phyloP scores from a whole-genome alignment of 2,797 vertebrate genomes.

The Periophthalmus magnuspinnatus region DNA sequence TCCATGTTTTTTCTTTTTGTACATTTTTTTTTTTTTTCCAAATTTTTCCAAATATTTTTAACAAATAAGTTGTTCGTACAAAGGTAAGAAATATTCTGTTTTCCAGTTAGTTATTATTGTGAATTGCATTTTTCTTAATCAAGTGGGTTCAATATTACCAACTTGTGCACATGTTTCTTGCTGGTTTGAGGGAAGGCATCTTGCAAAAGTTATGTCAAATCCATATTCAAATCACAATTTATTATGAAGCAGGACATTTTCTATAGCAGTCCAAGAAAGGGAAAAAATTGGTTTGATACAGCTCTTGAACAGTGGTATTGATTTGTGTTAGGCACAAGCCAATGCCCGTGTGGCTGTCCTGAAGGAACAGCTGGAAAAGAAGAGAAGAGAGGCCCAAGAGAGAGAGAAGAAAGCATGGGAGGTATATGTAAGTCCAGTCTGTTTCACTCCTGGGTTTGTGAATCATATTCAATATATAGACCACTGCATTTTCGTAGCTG shows the following conservation, averaged over 20 bases:
- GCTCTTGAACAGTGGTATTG: neutral
- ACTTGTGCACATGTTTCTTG: neutral
- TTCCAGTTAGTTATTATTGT: neutral
- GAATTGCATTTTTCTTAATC: neutral
- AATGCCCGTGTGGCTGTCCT: constrained; percentile 88
- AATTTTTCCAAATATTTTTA: too few species aligned
- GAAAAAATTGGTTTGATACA: neutral
- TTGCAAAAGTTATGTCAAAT: too few species aligned
- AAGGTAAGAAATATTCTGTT: too few species aligned
- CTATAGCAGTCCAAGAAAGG: neutral
- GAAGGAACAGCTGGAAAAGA: constrained; percentile 92
- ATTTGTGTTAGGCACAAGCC: constrained; percentile 82
- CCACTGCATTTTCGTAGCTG: too few species aligned
- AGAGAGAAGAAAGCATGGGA: constrained; percentile 92
- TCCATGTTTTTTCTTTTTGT: too few species aligned
- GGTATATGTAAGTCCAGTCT: constrained; percentile 83
- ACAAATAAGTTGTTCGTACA: too few species aligned
- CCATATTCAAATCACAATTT: neutral
- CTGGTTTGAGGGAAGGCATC: too few species aligned
- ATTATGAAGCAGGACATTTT: neutral
- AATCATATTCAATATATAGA: too few species aligned
- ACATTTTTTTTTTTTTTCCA: too few species aligned
- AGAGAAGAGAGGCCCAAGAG: constrained; percentile 90
- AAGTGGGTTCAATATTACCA: neutral
- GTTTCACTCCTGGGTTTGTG: neutral